Percentiles rank a stretch among this genome's conserved stretches.
These are phyloP conservation scores for Hydrotaea cyrtoneurina DNA, from an alignment of 2,888 invertebrate genomes.

Conservation along the genomic window DNA sequence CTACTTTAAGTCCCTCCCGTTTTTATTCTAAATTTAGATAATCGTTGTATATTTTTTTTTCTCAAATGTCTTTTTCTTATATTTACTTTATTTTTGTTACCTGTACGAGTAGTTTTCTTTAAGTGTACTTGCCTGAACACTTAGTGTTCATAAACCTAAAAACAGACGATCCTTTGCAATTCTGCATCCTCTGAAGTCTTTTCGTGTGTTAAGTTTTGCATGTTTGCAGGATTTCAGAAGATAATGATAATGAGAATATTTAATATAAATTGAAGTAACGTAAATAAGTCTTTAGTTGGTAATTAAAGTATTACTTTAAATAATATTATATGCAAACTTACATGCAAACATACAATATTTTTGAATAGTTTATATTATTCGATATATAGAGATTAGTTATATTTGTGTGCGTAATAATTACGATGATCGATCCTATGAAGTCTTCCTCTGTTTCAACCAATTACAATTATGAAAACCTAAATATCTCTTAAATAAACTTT, in stretches of 20 bases:
- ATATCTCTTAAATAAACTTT: constrained; percentile 55
- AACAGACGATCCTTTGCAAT: constrained; percentile 48
- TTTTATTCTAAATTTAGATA: constrained; percentile 2
- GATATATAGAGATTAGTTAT: constrained; percentile 28
- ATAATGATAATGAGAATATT: background rate
- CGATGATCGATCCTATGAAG: constrained; percentile 50
- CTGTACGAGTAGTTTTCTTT: constrained; percentile 24
- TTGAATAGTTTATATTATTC: background rate
- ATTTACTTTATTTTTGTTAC: background rate
- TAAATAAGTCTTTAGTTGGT: constrained; percentile 38
- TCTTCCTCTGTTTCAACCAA: constrained; percentile 64
- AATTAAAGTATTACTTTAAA: constrained; percentile 62
- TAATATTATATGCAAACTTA: background rate
- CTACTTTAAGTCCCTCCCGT: background rate
- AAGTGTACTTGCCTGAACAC: constrained; percentile 63
- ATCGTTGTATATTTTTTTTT: constrained; percentile 36
- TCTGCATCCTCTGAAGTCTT: constrained; percentile 25
- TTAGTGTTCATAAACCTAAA: constrained; percentile 52
- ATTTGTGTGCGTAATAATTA: constrained; percentile 24
- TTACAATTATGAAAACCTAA: constrained; percentile 5
- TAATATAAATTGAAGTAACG: constrained; percentile 5
- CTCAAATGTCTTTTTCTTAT: constrained; percentile 34
- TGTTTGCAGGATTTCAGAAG: constrained; percentile 9
- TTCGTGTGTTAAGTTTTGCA: background rate
- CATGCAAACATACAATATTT: background rate